Evolutionary conservation across 2,113 vertebrate genomes (phyloP).

Genomic region (Genyomyrus donnyi): DNA sequence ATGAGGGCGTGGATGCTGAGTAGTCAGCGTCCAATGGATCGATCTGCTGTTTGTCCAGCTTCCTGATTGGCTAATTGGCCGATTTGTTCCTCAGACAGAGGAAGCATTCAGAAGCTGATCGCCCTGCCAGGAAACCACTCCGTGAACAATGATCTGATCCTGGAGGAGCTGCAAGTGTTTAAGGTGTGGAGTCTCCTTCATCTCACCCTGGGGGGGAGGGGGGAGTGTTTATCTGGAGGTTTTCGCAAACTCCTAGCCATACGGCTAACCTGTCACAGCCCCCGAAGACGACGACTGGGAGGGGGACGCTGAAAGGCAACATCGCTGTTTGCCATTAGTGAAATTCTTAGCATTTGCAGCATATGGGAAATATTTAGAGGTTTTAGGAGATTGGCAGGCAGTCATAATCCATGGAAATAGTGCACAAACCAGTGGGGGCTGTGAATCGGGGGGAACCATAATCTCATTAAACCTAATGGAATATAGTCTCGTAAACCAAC

Average conservation of each 20-base stretch:
- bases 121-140: conserved; percentile 82
- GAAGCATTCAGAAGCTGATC: conserved; percentile 89
- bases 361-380: conserved; percentile 16
- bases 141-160: conserved; percentile 80
- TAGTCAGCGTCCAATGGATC: not conserved
- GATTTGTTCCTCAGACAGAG: conserved; percentile 70
- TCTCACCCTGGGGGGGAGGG: not conserved
- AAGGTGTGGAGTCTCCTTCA: conserved; percentile 65
- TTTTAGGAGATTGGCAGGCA: not conserved
- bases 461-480: not conserved
- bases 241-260: not conserved
- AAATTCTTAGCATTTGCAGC: not conserved
- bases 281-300: not conserved
- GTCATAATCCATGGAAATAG: not conserved
- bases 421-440: not conserved
- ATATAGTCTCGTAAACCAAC: not conserved
- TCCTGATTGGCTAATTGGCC: conserved; percentile 11
- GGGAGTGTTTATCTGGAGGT: not conserved
- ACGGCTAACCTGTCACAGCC: conserved; percentile 40
- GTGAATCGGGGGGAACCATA: not conserved
- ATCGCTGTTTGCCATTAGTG: not conserved
- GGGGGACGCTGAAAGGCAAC: conserved; percentile 3
- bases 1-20: not conserved
- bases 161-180: conserved; percentile 96
- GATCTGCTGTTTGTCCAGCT: not conserved